Evolutionary conservation across 2,113 vertebrate species (phyloP).

Genomic region (Forbesichthys agassizii): DNA sequence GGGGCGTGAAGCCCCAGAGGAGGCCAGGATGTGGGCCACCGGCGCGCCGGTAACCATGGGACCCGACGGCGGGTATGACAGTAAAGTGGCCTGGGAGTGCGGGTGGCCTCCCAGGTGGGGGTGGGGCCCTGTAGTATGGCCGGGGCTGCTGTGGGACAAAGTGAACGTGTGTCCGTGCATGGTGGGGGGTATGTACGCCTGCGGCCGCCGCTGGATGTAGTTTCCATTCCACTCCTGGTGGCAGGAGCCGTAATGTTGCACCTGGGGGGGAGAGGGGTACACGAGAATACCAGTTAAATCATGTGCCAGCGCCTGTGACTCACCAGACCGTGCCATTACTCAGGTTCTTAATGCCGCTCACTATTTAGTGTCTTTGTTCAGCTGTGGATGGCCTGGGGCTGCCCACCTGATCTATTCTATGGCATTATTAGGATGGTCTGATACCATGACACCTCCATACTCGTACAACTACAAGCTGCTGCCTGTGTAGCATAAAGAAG

Average conservation of each 20-base stretch:
- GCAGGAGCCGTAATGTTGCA: constrained; percentile 89
- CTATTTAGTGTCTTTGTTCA: not conserved
- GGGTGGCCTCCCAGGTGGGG: constrained; percentile 87
- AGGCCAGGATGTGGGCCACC: constrained; percentile 92
- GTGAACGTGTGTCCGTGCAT: constrained; percentile 87
- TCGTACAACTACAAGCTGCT: not conserved
- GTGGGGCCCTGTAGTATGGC: constrained; percentile 80
- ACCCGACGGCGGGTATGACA: constrained; percentile 86
- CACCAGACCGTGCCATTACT: constrained; percentile 45
- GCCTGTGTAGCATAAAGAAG: too few species aligned
- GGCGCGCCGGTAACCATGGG: constrained; percentile 85
- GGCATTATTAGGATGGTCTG: not conserved
- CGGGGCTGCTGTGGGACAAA: constrained; percentile 91
- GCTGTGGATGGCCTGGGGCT: not conserved
- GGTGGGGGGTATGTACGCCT: constrained; percentile 87
- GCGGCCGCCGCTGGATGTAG: constrained; percentile 87
- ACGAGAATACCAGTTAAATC: not conserved
- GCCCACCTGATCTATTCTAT: not conserved
- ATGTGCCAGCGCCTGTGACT: not conserved
- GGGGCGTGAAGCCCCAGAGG: constrained; percentile 88
- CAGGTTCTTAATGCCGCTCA: not conserved
- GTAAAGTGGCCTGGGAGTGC: constrained; percentile 83
- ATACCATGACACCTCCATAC: not conserved
- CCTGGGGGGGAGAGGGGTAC: constrained; percentile 68
- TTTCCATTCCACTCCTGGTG: constrained; percentile 96